Evolutionary conservation across 1,140 invertebrate genomes (phyloP), one percentile per base, ranked within the genome.

Genomic region (Halictus rubicundus): DNA sequence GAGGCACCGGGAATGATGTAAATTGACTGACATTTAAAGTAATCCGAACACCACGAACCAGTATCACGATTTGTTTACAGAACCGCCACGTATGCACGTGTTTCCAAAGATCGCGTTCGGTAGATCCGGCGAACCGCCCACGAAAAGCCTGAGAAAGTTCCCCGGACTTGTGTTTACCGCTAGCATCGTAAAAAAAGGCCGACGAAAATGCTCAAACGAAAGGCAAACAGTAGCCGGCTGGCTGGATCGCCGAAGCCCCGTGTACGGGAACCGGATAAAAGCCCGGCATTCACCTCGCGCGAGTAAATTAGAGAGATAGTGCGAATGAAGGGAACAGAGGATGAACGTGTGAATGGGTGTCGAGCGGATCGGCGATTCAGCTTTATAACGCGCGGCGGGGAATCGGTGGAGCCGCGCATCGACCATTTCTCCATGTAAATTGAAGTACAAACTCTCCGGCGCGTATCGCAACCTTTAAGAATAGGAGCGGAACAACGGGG

Each of bases 241-340:
- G 54, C 37, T 54, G 12, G 37, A 80, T 63, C 71, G 59, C n/a
- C 27, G 42, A 37, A 21, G 60, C 59, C 5, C 27, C 69, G 54
- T 65, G 69, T 63, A 69, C 37, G 66, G 23, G 61, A 25, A 82
- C 2, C 52, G 21, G 27, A 76, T 80, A 72, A 85, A 86, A 70
- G 74, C 39, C 65, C 61, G 66, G 63, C 27, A n/a, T 46, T 57
- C 74, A 70, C 23, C 72, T 71, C 61, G 70, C 63, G 37, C 42
- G 64, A 74, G 75, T 70, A 73, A 87, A 87, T 87, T 87, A 87
- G 85, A 87, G 74, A 73, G 66, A 75, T 66, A 73, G 78, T 77
- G 85, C 66, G 84, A 87, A 87, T 79, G 78, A 87, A 77, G 59
- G 83, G 37, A 72, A 78, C 77, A 74, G 68, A 60, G 68, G 77